Evolutionary conservation across 2,797 vertebrate genomes (phyloP).

Genomic region (Prionace glauca): DNA sequence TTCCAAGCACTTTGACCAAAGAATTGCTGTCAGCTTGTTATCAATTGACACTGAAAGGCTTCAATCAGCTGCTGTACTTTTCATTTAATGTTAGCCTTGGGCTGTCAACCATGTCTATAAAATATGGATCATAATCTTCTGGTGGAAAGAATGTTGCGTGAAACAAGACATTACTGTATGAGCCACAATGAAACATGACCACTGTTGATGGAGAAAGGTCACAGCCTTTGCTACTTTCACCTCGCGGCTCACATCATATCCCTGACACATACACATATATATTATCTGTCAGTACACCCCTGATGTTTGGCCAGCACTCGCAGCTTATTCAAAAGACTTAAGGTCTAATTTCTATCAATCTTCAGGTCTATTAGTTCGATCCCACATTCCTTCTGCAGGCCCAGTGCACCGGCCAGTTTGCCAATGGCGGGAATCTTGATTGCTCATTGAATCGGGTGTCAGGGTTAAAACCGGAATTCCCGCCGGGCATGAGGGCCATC

Average conservation of each 20-base stretch:
- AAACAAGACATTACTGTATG: neutral
- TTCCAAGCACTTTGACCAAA: neutral
- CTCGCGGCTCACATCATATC: neutral
- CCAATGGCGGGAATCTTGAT: no score
- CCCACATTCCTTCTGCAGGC: neutral
- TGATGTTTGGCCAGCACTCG: neutral
- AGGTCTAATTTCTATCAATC: neutral
- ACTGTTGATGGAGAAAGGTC: neutral
- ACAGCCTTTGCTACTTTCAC: neutral
- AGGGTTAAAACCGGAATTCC: no score
- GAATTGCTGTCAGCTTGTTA: neutral
- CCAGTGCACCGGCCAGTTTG: neutral
- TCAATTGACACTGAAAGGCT: neutral
- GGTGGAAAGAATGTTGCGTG: neutral
- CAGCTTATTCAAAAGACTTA: neutral
- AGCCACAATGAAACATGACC: neutral
- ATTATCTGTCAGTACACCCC: neutral
- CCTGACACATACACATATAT: neutral
- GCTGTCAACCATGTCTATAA: neutral
- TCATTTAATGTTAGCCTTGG: neutral
- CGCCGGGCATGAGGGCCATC: no score
- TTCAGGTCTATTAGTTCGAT: neutral
- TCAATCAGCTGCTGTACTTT: constrained; percentile 18
- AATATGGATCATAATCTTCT: neutral
- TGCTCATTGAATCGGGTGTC: no score